Conservation (phyloP, 2,113 vertebrate species). For the Heteronetta atricapilla region DNA sequence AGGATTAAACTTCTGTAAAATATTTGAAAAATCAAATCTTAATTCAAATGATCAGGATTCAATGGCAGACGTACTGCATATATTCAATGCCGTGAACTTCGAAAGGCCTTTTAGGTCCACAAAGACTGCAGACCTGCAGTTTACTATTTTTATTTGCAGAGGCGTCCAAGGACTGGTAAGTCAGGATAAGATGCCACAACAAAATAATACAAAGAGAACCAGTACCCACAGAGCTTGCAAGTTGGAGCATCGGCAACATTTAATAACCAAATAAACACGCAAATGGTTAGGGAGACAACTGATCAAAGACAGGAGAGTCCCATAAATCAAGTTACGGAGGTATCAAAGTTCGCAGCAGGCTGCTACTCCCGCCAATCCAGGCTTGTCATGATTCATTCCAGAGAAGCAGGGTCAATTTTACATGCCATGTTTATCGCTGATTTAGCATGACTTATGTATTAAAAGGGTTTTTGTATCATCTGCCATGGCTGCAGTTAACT, state of each 20-base stretch:
- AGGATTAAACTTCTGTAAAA: slow-evolving; percentile 13
- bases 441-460: slow-evolving; percentile 45
- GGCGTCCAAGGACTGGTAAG: background rate
- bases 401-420: slow-evolving; percentile 48
- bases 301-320: background rate
- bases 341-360: background rate
- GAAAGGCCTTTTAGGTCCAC: background rate
- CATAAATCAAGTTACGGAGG: slow-evolving; percentile 28
- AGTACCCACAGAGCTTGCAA: background rate
- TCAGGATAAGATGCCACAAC: background rate
- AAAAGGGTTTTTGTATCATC: slow-evolving; percentile 39
- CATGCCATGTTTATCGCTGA: slow-evolving; percentile 41
- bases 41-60: background rate
- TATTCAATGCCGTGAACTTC: background rate
- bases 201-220: background rate
- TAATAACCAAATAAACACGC: background rate
- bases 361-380: background rate
- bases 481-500: slow-evolving; percentile 46
- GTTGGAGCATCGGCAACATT: background rate
- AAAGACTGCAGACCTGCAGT: background rate
- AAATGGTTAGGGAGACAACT: slow-evolving; percentile 2
- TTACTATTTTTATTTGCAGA: background rate
- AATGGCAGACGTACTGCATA: background rate
- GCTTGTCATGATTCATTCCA: slow-evolving; percentile 36
- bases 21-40: background rate